Evolutionary conservation across 2,888 invertebrate species (phyloP).

Genomic region (Drosophila prolongata): DNA sequence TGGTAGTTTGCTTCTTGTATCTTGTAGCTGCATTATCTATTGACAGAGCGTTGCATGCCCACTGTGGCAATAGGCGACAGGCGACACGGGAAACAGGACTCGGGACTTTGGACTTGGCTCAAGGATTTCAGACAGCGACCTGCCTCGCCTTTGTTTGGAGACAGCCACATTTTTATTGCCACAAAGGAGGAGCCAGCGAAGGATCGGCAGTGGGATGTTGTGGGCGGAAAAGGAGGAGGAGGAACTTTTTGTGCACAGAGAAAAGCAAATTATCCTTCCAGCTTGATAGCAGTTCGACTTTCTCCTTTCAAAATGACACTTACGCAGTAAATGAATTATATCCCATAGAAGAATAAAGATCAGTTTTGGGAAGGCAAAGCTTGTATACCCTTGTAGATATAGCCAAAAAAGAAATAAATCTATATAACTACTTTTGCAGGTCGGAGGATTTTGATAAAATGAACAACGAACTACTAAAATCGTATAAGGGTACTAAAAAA

Average conservation of each 20-base stretch:
- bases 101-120: neutral
- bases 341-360: too few species aligned
- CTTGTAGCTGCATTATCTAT: slow-evolving; percentile 70
- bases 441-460: too few species aligned
- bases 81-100: neutral
- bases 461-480: too few species aligned
- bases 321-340: too few species aligned
- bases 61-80: slow-evolving; percentile 4
- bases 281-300: too few species aligned
- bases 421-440: too few species aligned
- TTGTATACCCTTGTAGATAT: too few species aligned
- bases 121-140: slow-evolving; percentile 4
- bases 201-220: slow-evolving; percentile 2
- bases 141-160: slow-evolving; percentile 68
- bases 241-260: neutral
- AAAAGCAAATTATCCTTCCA: too few species aligned
- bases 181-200: slow-evolving; percentile 27
- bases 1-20: slow-evolving; percentile 43
- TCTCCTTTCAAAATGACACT: too few species aligned
- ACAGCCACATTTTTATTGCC: slow-evolving; percentile 68
- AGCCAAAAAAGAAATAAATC: too few species aligned
- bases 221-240: neutral
- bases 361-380: too few species aligned
- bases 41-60: slow-evolving; percentile 59
- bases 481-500: too few species aligned